Evolutionary conservation across 2,888 invertebrate species (phyloP), one percentile per base, ranked within the genome.

Genomic region (Agrochola lychnidis): DNA sequence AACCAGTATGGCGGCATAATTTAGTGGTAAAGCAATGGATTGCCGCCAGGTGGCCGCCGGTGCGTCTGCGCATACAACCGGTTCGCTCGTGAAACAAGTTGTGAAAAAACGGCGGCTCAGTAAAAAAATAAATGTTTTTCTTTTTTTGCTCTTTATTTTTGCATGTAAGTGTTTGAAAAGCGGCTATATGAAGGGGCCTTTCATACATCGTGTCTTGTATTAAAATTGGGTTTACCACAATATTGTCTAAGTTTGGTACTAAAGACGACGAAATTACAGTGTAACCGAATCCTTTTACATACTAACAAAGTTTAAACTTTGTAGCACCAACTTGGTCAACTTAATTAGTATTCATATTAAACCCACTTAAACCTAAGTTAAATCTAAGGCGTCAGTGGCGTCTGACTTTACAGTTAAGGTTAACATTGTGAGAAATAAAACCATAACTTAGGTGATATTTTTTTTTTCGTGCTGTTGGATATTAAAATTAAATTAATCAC

Each of bases 1-100:
- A 91, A 92, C 91, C 89, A 89, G 89, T 90, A 84, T 84, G 72
- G 82, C 84, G 82, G 85, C 82, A 89, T 89, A 90, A 89, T 89
- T 89, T 90, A 90, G 81, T 85, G 89, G 88, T 86, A 85, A 81
- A 86, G 82, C 82, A 81, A 81, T 86, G 87, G 78, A 75, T 82
- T 83, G 87, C 88, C 84, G 83, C 90, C 89, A 90, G 89, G 89
- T 89, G 89, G 89, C 82, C 81, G 90, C 84, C 89, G 81, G 62
- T 85, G 84, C 85, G 89, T 87, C 87, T 88, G 83, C 82, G 82
- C 89, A 83, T 42, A 74, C 63, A 89, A 90, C 90, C 88, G 87
- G 89, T 89, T 83, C n/a, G 36, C 51, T 70, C 62, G 72, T 76
- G 79, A 87, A 78, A 75, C 86, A 88, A 89, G 84, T 90, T 82